Base-by-base conservation (phyloP, 2,113 vertebrate species). In the Paradoxurus hermaphroditus region DNA sequence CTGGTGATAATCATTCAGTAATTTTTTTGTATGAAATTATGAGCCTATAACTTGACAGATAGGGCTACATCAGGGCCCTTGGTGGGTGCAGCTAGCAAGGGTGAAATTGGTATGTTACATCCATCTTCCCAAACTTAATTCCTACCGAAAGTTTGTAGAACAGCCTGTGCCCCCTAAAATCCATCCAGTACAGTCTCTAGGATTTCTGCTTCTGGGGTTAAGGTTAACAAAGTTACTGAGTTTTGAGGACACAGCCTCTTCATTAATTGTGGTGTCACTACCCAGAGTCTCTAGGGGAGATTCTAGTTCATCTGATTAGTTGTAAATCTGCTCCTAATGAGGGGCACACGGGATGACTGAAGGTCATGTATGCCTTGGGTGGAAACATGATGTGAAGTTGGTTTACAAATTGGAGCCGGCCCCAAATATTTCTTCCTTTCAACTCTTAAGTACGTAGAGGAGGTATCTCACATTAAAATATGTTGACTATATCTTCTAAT, bases 401-500 rank as follows among this genome's bases (percentile, higher is more conserved):
- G 90, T 97, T 97, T 93, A 79, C n/a, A 88, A 95, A 97, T 98
- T 93, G 97, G 86, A 98, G n/a, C 18, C 0, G 59, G 41, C 4
- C 83, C 94, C 96, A 98, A 97, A 96, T 95, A 97, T 95, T 97
- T 98, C 97, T 97, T 97, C 51, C 93, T 92, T 97, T 91, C 98
- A 86, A 92, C 49, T 97, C 73, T 31, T 96, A 96, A 98, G 89
- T 97, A 89, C 49, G 70, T 97, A 97, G 59, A 94, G 67, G 97
- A 96, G 29, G 41, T 90, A 97, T 51, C 49, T 96, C 78, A 86
- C 98, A 98, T 98, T 98, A 98, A 98, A 98, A 96, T 92, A 90
- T 92, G 90, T 97, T 98, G 97, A 98, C 98, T 97, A 90, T 97
- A 97, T 90, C 51, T 98, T 98, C 98, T 92, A 98, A 98, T 98